Percentiles rank a stretch among this genome's conserved stretches.
Evolutionary conservation across 2,113 vertebrate species (phyloP).

Genomic region (Girardinichthys multiradiatus): DNA sequence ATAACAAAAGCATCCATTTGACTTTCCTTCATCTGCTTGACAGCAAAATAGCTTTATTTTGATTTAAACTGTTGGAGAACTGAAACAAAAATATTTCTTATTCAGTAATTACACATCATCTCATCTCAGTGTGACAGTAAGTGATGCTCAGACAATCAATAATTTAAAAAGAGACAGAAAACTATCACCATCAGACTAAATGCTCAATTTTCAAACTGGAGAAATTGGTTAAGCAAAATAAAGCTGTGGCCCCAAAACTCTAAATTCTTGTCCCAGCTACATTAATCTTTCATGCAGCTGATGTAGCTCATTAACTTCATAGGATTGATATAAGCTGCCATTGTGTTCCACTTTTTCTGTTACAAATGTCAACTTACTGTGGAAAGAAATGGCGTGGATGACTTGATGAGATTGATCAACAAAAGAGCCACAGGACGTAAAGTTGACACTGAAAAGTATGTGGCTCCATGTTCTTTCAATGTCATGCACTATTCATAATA

Average conservation of each 20-base stretch:
- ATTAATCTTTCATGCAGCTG: not conserved
- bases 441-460: not conserved
- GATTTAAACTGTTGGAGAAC: not conserved
- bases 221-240: not conserved
- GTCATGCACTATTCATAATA: not conserved
- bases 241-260: not conserved
- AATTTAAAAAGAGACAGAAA: not conserved
- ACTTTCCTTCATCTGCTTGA: not conserved
- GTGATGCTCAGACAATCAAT: not conserved
- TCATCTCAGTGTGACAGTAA: not conserved
- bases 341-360: not conserved
- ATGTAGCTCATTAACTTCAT: not conserved
- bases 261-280: not conserved
- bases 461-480: not conserved
- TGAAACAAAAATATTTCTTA: not conserved
- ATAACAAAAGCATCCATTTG: too few relatives aligned
- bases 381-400: not conserved
- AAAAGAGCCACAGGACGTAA: not conserved
- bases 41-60: slow-evolving; percentile 1
- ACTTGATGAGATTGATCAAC: not conserved
- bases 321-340: not conserved
- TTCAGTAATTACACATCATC: not conserved
- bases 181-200: not conserved
- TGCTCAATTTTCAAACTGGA: not conserved
- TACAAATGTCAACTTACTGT: not conserved